Evolutionary conservation across 2,113 vertebrate genomes (phyloP), one percentile per base, ranked within the genome.

Genomic region (Vidua chalybeata): DNA sequence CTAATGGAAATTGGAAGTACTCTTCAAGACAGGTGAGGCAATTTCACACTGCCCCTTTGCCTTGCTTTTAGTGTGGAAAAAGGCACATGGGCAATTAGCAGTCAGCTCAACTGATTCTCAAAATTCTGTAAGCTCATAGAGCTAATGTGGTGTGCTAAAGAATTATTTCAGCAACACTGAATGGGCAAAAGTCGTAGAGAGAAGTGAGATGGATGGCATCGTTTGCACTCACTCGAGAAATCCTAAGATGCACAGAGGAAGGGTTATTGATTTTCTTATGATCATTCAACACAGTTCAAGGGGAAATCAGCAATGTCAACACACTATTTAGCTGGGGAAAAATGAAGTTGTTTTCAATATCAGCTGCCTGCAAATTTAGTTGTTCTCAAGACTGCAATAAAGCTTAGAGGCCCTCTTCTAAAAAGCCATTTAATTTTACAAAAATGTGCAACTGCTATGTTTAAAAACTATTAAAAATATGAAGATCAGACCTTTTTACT

Each of bases 271-370:
- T 96, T 94, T 96, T 90, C 91, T 87, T 89, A 94, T 68, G 72
- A 95, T 86, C 93, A 87, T 95, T 91, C 92, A 91, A 84, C 83
- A 92, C 51, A 75, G 82, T 94, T 96, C 89, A 92, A 95, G 86
- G 90, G 76, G 67, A 93, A 94, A 94, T 88, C 10, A 49, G 90
- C 88, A 95, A 95, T 90, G 96, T 90, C 79, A 95, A 94, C 82
- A 95, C 58, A 45, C 80, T 94, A 66, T 93, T 90, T 90, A 74
- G 46, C 84, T 78, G 19, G 64, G 62, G 55, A 96, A 96, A 97
- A 96, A 95, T 93, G 66, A 96, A 92, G 80, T 33, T 94, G 95
- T 91, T 94, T 91, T 95, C 94, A 89, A 6, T 95, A 93, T 94
- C 78, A 77, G 77, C 69, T 83, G 45, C 92, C 93, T 77, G 68